Conservation (phyloP, 2,797 vertebrate species). For the Tamandua tetradactyla region DNA sequence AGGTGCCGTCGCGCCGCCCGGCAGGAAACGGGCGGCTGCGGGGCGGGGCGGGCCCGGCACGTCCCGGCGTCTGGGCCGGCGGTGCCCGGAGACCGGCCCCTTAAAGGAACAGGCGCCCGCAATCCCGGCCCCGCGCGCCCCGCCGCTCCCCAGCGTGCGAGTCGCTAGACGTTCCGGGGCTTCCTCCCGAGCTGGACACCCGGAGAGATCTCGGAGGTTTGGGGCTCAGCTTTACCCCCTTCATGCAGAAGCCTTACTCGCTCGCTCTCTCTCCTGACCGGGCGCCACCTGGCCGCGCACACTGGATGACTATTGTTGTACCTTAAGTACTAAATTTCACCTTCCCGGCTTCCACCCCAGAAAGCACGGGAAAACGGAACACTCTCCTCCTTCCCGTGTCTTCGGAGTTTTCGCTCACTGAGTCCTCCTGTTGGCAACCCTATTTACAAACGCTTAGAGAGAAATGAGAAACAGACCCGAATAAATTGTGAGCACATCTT, state of each 20-base stretch:
- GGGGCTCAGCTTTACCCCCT: background rate
- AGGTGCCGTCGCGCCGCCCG: slow-evolving; percentile 72
- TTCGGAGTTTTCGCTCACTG: background rate
- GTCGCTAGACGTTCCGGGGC: background rate
- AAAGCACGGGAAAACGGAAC: slow-evolving; percentile 24
- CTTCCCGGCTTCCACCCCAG: background rate
- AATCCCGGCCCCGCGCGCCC: background rate
- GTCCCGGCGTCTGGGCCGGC: slow-evolving; percentile 70
- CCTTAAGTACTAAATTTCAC: background rate
- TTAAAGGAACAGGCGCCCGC: slow-evolving; percentile 73
- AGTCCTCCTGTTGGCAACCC: background rate
- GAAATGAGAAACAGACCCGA: background rate
- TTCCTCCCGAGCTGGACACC: background rate
- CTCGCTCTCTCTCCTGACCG: background rate
- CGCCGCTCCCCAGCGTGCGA: background rate
- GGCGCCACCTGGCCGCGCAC: slow-evolving; percentile 2
- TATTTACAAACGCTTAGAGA: background rate
- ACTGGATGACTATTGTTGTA: background rate
- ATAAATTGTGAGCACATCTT: slow-evolving; percentile 29
- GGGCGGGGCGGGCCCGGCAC: slow-evolving; percentile 71
- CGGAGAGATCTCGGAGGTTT: background rate
- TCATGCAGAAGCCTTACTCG: background rate
- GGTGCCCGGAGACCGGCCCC: slow-evolving; percentile 62
- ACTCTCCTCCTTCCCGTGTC: background rate
- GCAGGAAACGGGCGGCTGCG: slow-evolving; percentile 69